Base-by-base conservation (phyloP, 1,140 invertebrate species). In the Drosophila micromelanica region DNA sequence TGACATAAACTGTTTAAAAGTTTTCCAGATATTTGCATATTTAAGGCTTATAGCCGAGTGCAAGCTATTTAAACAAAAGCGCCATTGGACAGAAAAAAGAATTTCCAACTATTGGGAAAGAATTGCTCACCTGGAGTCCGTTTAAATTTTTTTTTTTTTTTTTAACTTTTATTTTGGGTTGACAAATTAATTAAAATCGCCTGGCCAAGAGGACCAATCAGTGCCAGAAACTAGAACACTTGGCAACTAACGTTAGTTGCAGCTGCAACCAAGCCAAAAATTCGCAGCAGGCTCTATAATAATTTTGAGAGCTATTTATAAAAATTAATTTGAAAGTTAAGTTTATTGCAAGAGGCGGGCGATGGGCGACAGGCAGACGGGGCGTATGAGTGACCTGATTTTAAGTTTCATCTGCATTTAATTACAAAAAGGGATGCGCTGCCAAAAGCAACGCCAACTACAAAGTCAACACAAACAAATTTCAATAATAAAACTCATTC, bases 351-450 rank as follows among this genome's bases (percentile, higher is more conserved):
- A 52, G 37, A 60, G 17, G 12, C 48, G 32, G 56, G 13, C 57
- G 46, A 23, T 23, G 60, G 56, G 17, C 30, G 63, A 37, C 30
- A 7, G 48, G 55, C 60, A 52, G 73, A 75, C 73, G 57, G 65
- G 75, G 71, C 76, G 76, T 79, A 79, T 79, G 72, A 79, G 68
- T 82, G 81, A 82, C 81, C 82, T 87, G 78, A 72, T 87, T 86
- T 67, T 67, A 49, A 87, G 78, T 87, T 81, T 76, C 70, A 75
- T 81, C 81, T 87, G 75, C 82, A 81, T 76, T 86, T 86, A 87
- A 87, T 87, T 86, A 86, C 78, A 82, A 78, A 86, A 87, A 82
- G 79, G 81, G 70, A 59, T 57, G 43, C 71, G 43, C 51, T 60
- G 54, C 49, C 73, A 72, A 52, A 27, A 55, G 52, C 43, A 70